Evolutionary conservation across 2,113 vertebrate genomes (phyloP).

Genomic region (Odocoileus virginianus): DNA sequence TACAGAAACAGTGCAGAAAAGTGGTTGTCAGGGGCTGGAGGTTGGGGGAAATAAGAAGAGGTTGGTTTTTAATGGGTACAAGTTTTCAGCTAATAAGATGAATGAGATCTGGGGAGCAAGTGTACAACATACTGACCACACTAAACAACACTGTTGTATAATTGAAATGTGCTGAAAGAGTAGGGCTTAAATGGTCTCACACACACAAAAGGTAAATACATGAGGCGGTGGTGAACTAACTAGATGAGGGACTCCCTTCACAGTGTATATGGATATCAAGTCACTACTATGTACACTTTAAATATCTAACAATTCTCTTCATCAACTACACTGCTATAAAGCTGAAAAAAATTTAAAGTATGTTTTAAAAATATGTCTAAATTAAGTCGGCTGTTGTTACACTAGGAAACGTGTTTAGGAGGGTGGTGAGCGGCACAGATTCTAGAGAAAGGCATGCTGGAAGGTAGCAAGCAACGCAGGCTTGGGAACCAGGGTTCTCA

Average conservation of each 20-base stretch:
- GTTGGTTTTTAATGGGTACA: neutral
- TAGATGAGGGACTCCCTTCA: neutral
- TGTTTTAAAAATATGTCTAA: neutral
- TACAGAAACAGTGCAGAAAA: neutral
- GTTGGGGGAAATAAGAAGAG: too few species aligned
- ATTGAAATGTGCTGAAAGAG: neutral
- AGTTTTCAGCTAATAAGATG: neutral
- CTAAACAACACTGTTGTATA: neutral
- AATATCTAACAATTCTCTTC: neutral
- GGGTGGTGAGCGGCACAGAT: fast-evolving
- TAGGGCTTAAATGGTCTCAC: neutral
- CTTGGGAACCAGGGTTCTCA: fast-evolving
- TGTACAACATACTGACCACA: fast-evolving
- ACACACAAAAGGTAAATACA: neutral
- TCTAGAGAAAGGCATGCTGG: neutral
- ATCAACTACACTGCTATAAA: neutral
- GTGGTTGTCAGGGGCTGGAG: neutral
- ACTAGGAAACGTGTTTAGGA: too few species aligned
- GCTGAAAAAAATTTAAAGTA: neutral
- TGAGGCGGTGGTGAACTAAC: neutral
- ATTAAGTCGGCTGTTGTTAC: neutral
- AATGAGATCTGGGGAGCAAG: neutral
- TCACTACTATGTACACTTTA: too few species aligned
- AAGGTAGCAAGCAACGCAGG: fast-evolving
- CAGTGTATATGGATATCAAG: neutral